These are phyloP conservation scores for Gryllus longicercus DNA, from an alignment of 2,888 invertebrate genomes.

Conservation along the genomic window DNA sequence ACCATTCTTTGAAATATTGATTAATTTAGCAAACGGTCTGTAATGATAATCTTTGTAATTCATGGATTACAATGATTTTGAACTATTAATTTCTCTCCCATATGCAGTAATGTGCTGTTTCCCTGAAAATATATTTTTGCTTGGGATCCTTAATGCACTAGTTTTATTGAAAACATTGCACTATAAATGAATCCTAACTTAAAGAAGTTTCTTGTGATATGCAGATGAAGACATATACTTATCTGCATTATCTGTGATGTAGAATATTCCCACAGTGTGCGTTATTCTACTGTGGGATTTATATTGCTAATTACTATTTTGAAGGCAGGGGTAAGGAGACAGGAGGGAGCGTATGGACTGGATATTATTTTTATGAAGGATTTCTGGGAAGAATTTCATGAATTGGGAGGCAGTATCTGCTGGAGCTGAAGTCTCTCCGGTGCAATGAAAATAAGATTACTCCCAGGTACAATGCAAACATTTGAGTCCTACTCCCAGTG, in stretches of 20 bases:
- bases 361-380: neutral
- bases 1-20: no score
- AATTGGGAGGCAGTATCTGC: neutral
- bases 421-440: neutral
- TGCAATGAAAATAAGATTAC: neutral
- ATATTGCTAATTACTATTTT: slow-evolving; percentile 2
- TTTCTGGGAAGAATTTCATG: neutral
- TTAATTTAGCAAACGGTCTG: no score
- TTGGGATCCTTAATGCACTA: neutral
- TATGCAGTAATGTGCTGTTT: neutral
- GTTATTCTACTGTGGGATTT: neutral
- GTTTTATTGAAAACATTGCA: neutral
- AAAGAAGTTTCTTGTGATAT: slow-evolving; percentile 1
- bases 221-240: neutral
- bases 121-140: neutral
- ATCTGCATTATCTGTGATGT: neutral
- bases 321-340: neutral
- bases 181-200: neutral
- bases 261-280: neutral
- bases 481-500: slow-evolving; percentile 2
- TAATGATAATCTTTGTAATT: no score
- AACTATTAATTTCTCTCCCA: neutral
- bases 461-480: neutral
- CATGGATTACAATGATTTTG: no score
- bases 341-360: neutral